These are phyloP conservation scores for Gonocerus acuteangulatus DNA, from an alignment of 2,888 invertebrate species.

Conservation along the genomic window DNA sequence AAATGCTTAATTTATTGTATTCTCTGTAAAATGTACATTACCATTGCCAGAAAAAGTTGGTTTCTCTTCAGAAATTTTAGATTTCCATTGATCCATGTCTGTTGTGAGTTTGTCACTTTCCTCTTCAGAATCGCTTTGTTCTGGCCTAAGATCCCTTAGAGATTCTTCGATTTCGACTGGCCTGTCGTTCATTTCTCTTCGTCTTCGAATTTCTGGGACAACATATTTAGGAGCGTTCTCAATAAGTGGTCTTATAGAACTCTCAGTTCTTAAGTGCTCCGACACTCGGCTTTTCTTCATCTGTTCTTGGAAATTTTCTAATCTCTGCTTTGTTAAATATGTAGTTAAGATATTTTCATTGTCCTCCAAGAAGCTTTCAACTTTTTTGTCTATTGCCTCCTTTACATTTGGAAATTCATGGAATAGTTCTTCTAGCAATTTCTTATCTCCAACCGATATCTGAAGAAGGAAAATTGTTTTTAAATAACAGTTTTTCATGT, in stretches of 20 bases:
- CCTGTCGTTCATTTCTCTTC: conserved; percentile 4
- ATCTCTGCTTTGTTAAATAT: neutral
- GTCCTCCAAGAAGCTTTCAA: conserved; percentile 19
- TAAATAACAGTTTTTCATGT: neutral
- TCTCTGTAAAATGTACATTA: too few species aligned
- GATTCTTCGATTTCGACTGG: neutral
- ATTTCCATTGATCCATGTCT: too few species aligned
- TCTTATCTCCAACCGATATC: conserved; percentile 13
- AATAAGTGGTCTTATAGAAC: neutral
- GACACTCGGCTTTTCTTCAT: neutral
- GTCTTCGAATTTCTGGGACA: neutral
- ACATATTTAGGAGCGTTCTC: neutral
- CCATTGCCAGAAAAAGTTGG: too few species aligned
- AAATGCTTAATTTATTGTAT: too few species aligned
- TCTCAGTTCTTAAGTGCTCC: neutral
- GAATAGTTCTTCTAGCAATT: conserved; percentile 27
- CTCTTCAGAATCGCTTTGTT: too few species aligned
- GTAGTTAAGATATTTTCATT: conserved; percentile 29
- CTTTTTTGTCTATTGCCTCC: conserved; percentile 11
- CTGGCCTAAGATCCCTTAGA: neutral
- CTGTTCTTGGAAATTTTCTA: neutral
- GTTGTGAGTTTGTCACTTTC: too few species aligned
- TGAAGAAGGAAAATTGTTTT: conserved; percentile 13
- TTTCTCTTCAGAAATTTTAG: too few species aligned
- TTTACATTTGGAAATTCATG: conserved; percentile 22